Conservation (phyloP, 2,888 invertebrate genomes). For the Cryptocheilus praepositus region DNA sequence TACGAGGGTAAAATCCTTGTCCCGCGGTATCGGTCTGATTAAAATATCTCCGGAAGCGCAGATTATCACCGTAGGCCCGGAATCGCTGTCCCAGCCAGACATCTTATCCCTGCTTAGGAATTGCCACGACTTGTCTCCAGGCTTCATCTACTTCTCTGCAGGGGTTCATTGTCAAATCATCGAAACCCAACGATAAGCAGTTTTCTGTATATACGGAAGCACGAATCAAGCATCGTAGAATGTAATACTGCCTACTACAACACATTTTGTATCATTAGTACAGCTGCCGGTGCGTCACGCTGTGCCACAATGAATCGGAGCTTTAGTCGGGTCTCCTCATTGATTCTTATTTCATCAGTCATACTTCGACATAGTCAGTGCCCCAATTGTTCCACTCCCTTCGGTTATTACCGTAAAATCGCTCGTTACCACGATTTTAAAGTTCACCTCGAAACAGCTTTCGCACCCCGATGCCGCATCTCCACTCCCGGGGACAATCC, state of each 20-base stretch:
- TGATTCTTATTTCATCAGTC: not conserved
- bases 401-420: constrained; percentile 1
- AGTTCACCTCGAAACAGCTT: constrained; percentile 1
- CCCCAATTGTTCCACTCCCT: constrained; percentile 1
- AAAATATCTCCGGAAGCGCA: constrained; percentile 50
- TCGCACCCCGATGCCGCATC: not conserved
- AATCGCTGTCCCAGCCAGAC: constrained; percentile 46
- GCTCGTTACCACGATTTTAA: constrained; percentile 4
- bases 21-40: constrained; percentile 54
- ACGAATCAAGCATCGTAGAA: not conserved
- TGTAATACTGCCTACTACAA: not conserved
- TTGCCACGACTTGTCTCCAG: not conserved
- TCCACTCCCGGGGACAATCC: constrained; percentile 14
- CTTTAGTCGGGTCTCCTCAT: not conserved
- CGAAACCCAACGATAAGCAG: constrained; percentile 19
- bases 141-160: constrained; percentile 6
- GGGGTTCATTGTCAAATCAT: constrained; percentile 43
- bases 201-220: not conserved
- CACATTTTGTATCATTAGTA: too few relatives aligned
- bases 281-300: too few relatives aligned
- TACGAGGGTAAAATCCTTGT: constrained; percentile 50
- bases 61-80: constrained; percentile 44
- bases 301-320: too few relatives aligned
- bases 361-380: not conserved
- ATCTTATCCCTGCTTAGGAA: constrained; percentile 51